Evolutionary conservation across 2,113 vertebrate genomes (phyloP), one percentile per base, ranked within the genome.

Genomic region (Micronisus gabar): DNA sequence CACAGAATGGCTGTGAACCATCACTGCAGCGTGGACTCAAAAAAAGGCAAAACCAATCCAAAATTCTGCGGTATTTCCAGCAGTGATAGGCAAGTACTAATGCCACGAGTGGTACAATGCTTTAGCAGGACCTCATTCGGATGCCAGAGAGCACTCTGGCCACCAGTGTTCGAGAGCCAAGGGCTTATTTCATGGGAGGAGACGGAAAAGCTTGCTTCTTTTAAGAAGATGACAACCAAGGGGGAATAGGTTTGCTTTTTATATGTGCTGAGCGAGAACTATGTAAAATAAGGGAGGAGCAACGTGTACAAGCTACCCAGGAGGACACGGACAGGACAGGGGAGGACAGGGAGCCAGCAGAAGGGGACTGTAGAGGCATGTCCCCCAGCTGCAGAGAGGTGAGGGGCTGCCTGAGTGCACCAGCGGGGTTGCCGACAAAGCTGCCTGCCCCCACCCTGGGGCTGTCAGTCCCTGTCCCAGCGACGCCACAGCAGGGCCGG

Each of bases 1-100:
- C 45, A 47, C 73, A 72, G 58, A 85, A 95, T 90, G 78, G 88
- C 86, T 91, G 53, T 80, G 76, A 72, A 81, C 73, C 9, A 30
- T 55, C 50, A 68, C 36, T 13, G 1, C 66, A 72, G 32, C 1
- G 0, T 7, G 12, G 34, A 63, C 52, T 80, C n/a, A 52, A 81
- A 86, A 81, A 81, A 90, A 71, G 29, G 38, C 41, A 86, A 93
- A 88, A 58, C 43, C 30, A 40, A 48, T 43, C 23, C n/a, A 80
- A 89, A 93, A 66, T 40, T 56, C 21, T 10, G 14, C 0, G 2
- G 25, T 38, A 71, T 81, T 95, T 89, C 83, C 47, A 89, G 47
- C 34, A 85, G 61, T 11, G 38, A 47, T 41, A 63, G 52, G 62
- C 45, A 81, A 59, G 7, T 32, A 66, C 7, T 62, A 63, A 62